Conservation (phyloP, 2,888 invertebrate species). For the Amphimallon solstitiale region DNA sequence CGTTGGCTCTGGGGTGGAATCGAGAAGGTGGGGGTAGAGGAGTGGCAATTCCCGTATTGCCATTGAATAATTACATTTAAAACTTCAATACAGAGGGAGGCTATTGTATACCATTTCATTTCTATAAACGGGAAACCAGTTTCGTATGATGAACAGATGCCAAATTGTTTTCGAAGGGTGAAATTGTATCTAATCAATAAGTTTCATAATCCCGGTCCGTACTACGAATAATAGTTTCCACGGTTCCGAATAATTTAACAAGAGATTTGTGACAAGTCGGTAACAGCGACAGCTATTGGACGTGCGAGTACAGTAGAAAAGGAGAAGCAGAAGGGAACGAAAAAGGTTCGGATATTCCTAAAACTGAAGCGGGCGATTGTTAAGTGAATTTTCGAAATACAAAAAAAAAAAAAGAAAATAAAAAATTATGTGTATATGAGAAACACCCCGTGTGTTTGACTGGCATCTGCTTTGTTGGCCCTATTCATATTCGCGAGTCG, state of each 20-base stretch:
- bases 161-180: slow-evolving; percentile 40
- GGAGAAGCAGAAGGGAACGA: not conserved
- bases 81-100: slow-evolving; percentile 53
- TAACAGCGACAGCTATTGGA: not conserved
- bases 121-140: slow-evolving; percentile 36
- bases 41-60: slow-evolving; percentile 46
- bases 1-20: too few species aligned
- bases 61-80: slow-evolving; percentile 57
- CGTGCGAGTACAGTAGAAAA: not conserved
- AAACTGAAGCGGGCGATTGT: not conserved
- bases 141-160: slow-evolving; percentile 43
- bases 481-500: slow-evolving; percentile 45
- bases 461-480: slow-evolving; percentile 43
- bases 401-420: slow-evolving; percentile 16
- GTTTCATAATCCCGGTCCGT: slow-evolving; percentile 42
- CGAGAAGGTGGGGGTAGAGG: not conserved
- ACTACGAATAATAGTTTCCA: slow-evolving; percentile 38
- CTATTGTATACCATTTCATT: slow-evolving; percentile 49
- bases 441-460: slow-evolving; percentile 30
- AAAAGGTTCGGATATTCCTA: not conserved
- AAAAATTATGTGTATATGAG: not conserved
- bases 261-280: slow-evolving; percentile 14
- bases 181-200: slow-evolving; percentile 43
- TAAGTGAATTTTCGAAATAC: slow-evolving; percentile 8
- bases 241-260: slow-evolving; percentile 16